These are phyloP conservation scores for Sinelater perroti DNA, from an alignment of 2,888 invertebrate genomes.

Conservation along the genomic window DNA sequence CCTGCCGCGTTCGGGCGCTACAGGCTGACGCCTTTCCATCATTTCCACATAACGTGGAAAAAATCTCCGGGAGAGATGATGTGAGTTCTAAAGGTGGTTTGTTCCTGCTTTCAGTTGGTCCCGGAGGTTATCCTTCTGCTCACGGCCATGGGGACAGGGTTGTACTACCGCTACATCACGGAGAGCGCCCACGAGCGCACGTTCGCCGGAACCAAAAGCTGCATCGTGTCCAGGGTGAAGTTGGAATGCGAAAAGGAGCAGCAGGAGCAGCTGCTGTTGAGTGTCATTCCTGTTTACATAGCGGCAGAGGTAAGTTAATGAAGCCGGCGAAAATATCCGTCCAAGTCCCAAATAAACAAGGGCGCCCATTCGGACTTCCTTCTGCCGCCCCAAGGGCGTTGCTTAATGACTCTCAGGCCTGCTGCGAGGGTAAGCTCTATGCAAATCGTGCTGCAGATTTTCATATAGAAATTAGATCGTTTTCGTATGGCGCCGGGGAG, in stretches of 20 bases:
- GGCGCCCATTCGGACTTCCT: too few species aligned
- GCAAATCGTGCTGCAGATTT: too few species aligned
- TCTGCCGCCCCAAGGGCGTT: too few species aligned
- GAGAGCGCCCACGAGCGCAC: constrained; percentile 87
- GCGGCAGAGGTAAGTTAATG: constrained; percentile 81
- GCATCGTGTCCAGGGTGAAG: constrained; percentile 91
- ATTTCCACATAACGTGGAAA: not conserved
- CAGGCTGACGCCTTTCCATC: not conserved
- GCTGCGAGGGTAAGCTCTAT: too few species aligned
- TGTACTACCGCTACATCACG: constrained; percentile 89
- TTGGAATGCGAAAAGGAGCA: constrained; percentile 92
- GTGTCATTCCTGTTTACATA: constrained; percentile 94
- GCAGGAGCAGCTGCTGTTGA: constrained; percentile 89
- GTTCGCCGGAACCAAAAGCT: constrained; percentile 88
- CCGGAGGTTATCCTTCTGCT: constrained; percentile 80
- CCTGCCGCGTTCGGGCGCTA: not conserved
- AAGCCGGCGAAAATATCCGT: constrained; percentile 9
- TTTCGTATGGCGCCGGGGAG: too few species aligned
- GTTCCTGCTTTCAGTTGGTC: constrained; percentile 69
- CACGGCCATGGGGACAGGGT: constrained; percentile 82
- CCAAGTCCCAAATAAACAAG: not conserved
- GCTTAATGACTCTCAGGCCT: too few species aligned
- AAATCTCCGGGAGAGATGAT: not conserved
- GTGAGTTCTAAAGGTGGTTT: not conserved
- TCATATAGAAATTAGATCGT: too few species aligned